Evolutionary conservation across 2,888 invertebrate genomes (phyloP), one percentile per base, ranked within the genome.

Genomic region (Shargacucullia verbasci): DNA sequence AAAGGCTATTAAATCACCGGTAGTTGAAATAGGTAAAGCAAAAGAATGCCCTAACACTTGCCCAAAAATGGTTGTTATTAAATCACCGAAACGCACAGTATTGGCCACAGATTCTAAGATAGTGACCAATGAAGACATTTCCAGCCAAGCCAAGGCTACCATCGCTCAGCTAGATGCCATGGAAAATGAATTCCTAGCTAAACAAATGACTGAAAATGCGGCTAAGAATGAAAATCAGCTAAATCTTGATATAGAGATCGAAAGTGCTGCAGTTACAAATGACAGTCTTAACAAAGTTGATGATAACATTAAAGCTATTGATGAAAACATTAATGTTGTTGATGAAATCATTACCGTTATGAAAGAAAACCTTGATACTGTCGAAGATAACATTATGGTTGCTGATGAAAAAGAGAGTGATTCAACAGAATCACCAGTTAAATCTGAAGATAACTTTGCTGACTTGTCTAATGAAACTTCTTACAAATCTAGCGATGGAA

Each of bases 1-100:
- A 25, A 73, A 73, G 31, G 27, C 52, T 13, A 14, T 43, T 13
- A 72, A 70, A 45, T 52, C 64, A 13, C 66, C 73, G 25, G 38
- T 69, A 20, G 82, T 94, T 25, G 94, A 93, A 80, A 76, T 91
- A 49, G 94, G 92, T 0, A 91, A 87, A 80, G 94, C 91, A 40
- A 90, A 89, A 62, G 91, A 92, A 81, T 82, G 74, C 59, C 79
- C 83, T 25, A 92, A 89, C 59, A 80, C 76, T 29, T 70, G 77
- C 50, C 93, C 94, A 11, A 90, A 89, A 71, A 87, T 80, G 59
- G 92, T 93, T 11, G 78, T 92, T n/a, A 79, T 92, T 10, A 92
- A 91, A 69, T 87, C 89, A 8, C 79, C 85, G 1, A 92, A 88
- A 83, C 80, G 81, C 39, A 50, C 59, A 27, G 75, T 79, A 67